A percentile compares a stretch with the other conserved stretches of the same genome.
phyloP scores from a whole-genome alignment of 2,888 invertebrate genomes.

The Eristalis tenax region DNA sequence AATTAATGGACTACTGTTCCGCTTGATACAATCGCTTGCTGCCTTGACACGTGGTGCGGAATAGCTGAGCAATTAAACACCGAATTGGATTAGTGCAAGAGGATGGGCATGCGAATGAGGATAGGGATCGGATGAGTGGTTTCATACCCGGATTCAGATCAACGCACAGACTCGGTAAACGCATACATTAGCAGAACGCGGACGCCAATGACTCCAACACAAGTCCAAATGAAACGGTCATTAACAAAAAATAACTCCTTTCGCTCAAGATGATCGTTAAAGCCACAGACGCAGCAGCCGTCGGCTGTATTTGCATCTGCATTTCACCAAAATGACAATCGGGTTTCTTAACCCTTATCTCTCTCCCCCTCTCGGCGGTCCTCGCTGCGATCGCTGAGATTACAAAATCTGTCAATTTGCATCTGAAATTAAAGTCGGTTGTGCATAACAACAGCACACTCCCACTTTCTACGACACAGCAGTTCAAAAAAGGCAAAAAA shows the following conservation, averaged over 20 bases:
- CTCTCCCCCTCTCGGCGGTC: no score
- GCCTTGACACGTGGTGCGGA: background rate
- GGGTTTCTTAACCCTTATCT: slow-evolving; percentile 24
- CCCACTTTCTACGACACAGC: slow-evolving; percentile 19
- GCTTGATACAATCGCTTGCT: background rate
- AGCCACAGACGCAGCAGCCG: background rate
- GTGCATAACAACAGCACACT: slow-evolving; percentile 37
- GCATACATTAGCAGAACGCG: background rate
- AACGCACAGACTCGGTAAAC: background rate
- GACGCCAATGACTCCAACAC: background rate
- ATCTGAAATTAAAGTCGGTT: slow-evolving; percentile 50
- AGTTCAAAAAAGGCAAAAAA: background rate
- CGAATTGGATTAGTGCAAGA: background rate
- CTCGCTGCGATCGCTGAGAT: slow-evolving; percentile 3
- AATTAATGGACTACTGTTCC: background rate
- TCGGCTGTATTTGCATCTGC: slow-evolving; percentile 26
- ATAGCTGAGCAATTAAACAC: background rate
- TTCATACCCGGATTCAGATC: no score
- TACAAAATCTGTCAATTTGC: slow-evolving; percentile 49
- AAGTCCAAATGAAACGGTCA: background rate
- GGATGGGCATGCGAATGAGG: background rate
- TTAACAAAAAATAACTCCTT: slow-evolving; percentile 30
- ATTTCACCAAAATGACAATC: slow-evolving; percentile 30
- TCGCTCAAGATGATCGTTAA: background rate
- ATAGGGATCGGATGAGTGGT: background rate